phyloP scores from a whole-genome alignment of 1,140 invertebrate species.

The Solenopsis invicta region DNA sequence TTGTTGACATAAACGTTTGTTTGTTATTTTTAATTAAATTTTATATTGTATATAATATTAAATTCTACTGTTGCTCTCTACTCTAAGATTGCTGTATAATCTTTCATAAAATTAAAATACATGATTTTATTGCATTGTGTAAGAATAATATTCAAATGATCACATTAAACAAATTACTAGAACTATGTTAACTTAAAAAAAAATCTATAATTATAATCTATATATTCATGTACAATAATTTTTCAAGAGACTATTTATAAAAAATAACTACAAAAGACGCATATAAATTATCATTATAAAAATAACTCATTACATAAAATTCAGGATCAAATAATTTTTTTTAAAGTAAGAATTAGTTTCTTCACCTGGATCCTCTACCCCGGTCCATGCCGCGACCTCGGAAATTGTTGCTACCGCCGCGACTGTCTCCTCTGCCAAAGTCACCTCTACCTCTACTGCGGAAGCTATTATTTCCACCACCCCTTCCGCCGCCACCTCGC shows the following conservation, averaged over 20 bases:
- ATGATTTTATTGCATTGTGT: neutral
- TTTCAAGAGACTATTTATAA: neutral
- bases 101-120: neutral
- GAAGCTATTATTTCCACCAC: conserved; percentile 82
- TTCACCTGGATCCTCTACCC: conserved; percentile 82
- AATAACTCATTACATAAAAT: neutral
- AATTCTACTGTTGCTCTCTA: neutral
- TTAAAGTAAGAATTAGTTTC: neutral
- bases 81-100: neutral
- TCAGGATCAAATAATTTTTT: neutral
- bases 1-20: no score
- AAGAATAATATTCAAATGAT: neutral
- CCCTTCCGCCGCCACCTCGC: conserved; percentile 79
- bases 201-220: no score
- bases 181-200: neutral
- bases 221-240: neutral
- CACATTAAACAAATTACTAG: neutral
- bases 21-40: conserved; percentile 4
- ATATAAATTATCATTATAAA: neutral
- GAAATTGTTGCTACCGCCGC: conserved; percentile 74
- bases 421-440: conserved; percentile 77
- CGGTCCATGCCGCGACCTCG: conserved; percentile 81
- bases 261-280: neutral
- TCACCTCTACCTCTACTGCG: conserved; percentile 79
- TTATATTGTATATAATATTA: neutral